phyloP scores from a whole-genome alignment of 2,797 vertebrate genomes.

The Oreochromis grahami region DNA sequence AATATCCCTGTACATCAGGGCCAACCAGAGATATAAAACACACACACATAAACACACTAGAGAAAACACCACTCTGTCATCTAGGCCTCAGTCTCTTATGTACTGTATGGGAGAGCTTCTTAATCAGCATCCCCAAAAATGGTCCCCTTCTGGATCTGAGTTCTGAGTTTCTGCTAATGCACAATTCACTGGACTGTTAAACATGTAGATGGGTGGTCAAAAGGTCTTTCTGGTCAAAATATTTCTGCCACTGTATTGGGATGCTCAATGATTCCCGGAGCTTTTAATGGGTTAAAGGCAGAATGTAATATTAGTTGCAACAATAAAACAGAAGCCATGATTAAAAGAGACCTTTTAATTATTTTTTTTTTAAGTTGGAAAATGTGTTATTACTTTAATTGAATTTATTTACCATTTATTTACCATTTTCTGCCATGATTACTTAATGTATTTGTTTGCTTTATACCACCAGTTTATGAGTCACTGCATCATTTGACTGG shows the following conservation, averaged over 20 bases:
- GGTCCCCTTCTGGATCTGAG: neutral
- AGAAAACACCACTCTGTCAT: neutral
- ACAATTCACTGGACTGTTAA: neutral
- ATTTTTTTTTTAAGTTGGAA: neutral
- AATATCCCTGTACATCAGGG: slow-evolving; percentile 53
- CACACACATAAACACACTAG: neutral
- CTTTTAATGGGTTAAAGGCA: neutral
- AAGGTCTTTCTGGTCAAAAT: neutral
- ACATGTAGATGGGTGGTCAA: neutral
- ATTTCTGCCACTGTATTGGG: neutral
- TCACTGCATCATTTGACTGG: neutral
- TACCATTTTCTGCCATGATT: neutral
- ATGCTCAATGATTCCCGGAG: neutral
- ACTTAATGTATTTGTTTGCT: neutral
- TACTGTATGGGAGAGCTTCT: neutral
- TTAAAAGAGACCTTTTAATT: neutral
- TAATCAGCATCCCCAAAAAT: neutral
- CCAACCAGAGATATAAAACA: slow-evolving; percentile 64
- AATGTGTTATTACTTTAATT: neutral
- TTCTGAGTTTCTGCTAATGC: neutral
- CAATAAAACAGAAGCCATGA: neutral
- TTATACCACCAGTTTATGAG: neutral
- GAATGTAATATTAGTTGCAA: slow-evolving; percentile 1
- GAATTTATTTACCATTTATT: neutral
- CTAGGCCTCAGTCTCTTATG: neutral